phyloP scores from a whole-genome alignment of 2,797 vertebrate genomes.

The Molossus alvarezi region DNA sequence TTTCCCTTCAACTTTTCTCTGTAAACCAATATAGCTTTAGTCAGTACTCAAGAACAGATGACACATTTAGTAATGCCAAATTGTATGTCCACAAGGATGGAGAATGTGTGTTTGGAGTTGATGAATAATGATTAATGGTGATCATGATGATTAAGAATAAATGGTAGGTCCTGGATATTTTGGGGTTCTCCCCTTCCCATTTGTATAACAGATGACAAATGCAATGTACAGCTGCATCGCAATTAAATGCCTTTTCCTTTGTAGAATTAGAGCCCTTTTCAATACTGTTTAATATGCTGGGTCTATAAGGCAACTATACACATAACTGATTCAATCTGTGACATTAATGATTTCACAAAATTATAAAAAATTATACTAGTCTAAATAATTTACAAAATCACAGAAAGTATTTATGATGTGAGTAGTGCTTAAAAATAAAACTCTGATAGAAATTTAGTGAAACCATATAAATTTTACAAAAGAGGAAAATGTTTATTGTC shows the following conservation, averaged over 20 bases:
- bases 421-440: not conserved
- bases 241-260: slow-evolving; percentile 81
- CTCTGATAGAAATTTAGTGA: not conserved
- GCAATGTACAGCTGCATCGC: slow-evolving; percentile 74
- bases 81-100: slow-evolving; percentile 66
- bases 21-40: slow-evolving; percentile 43
- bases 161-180: slow-evolving; percentile 83
- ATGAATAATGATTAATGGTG: slow-evolving; percentile 83
- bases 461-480: slow-evolving; percentile 13
- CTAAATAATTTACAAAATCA: slow-evolving; percentile 54
- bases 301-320: slow-evolving; percentile 65
- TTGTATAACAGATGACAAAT: slow-evolving; percentile 84
- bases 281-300: slow-evolving; percentile 67
- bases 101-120: slow-evolving; percentile 74
- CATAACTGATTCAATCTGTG: slow-evolving; percentile 31
- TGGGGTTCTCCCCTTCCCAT: slow-evolving; percentile 65
- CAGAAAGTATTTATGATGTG: slow-evolving; percentile 28
- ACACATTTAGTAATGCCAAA: slow-evolving; percentile 71
- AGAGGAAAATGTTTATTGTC: not conserved
- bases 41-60: slow-evolving; percentile 59
- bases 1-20: slow-evolving; percentile 36
- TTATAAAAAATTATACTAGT: not conserved
- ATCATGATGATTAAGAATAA: slow-evolving; percentile 84
- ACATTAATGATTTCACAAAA: slow-evolving; percentile 40
- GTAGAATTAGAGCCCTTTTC: slow-evolving; percentile 72